Base-by-base conservation (phyloP, 2,113 vertebrate genomes). In the Gnathonemus echidnorhynchus region DNA sequence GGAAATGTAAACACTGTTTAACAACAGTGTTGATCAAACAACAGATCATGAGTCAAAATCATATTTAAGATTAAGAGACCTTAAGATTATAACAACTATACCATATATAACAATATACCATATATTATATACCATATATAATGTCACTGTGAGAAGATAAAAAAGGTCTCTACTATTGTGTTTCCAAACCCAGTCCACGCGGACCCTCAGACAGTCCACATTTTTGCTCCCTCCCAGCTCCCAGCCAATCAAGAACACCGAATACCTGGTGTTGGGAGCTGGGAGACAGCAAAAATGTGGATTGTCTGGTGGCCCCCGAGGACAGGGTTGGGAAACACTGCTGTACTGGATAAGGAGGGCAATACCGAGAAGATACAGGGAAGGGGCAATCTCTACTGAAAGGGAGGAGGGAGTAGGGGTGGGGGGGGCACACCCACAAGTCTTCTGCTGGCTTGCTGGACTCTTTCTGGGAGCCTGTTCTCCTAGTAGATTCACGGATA, bases 401-500 rank as follows among this genome's bases (percentile, higher is more conserved):
- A 91, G 88, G 87, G 21, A 45, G 86, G n/a, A 42, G 21, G 17
- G 24, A n/a, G 48, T 21, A 19, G 6, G 52, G 52, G 7, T 74
- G 35, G 27, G 74, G n/a, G 88, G 49, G 35, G 58, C 45, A 90
- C 74, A 94, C 96, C 94, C 94, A 99, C 98, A 94, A 95, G 93
- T 94, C 96, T 58, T 98, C 97, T 42, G 95, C 89, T 0, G 96
- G 94, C 93, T 96, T 98, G 3, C 92, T 90, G 10, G 94, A 91
- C 91, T 98, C 97, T 93, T 97, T 98, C 91, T 97, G 96, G 42
- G 98, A 98, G 11, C 97, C 98, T 1, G 95, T 98, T 96, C 95
- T 98, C 91, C 98, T 97, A 52, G 98, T 99, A 83, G 98, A 98
- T 95, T 99, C 98, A 91, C 98, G 96, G 92, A 99, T 97, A 52